Percentiles rank a stretch among this genome's conserved stretches.
phyloP scores from a whole-genome alignment of 2,113 vertebrate species.

The Salvelinus namaycush region DNA sequence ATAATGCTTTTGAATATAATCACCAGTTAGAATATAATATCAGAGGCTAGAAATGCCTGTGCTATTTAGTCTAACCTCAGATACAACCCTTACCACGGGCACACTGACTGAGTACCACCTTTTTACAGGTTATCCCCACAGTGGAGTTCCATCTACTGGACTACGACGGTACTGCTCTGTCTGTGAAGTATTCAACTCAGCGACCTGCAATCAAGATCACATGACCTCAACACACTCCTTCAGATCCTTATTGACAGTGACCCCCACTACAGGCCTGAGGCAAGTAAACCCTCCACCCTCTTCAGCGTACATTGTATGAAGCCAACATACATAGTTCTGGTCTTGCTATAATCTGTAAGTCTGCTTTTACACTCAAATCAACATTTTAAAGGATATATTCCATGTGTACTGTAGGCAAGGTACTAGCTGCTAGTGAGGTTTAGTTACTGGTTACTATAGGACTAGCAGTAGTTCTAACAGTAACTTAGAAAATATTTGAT shows the following conservation, averaged over 20 bases:
- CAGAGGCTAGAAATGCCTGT: not conserved
- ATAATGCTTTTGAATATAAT: too few relatives aligned
- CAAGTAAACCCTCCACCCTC: not conserved
- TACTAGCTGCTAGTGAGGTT: too few relatives aligned
- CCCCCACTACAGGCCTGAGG: not conserved
- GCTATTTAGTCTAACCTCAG: not conserved
- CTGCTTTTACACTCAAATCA: not conserved
- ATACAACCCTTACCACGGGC: not conserved
- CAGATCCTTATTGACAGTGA: constrained; percentile 14
- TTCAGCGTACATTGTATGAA: not conserved
- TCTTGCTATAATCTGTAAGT: not conserved
- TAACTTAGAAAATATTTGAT: too few relatives aligned
- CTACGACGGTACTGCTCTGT: constrained; percentile 36
- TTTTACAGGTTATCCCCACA: constrained; percentile 54
- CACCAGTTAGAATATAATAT: not conserved
- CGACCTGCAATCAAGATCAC: constrained; percentile 17
- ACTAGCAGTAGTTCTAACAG: too few relatives aligned
- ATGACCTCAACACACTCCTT: constrained; percentile 20
- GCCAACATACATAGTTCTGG: not conserved
- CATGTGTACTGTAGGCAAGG: too few relatives aligned
- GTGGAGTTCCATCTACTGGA: constrained; percentile 79
- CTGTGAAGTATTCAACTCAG: constrained; percentile 11
- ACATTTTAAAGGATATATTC: not conserved
- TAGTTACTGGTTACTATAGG: too few relatives aligned
- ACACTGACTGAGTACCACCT: not conserved